Evolutionary conservation across 2,888 invertebrate species (phyloP).

Genomic region (Flabesymbios commensalis): DNA sequence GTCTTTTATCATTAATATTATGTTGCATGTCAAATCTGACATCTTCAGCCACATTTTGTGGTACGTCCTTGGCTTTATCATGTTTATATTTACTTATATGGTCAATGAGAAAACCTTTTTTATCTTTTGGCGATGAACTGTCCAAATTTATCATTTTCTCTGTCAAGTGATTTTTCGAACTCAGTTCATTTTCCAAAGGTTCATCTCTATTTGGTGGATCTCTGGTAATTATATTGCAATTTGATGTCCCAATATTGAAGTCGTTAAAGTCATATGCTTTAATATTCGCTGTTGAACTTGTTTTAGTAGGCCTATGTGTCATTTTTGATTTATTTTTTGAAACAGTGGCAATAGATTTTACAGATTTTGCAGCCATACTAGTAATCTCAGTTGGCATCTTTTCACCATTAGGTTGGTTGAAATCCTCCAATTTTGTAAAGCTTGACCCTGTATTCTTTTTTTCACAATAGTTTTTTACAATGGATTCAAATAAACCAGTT

Average conservation of each 20-base stretch:
- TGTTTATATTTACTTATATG: background rate
- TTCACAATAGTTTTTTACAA: constrained; percentile 30
- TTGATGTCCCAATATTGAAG: no score
- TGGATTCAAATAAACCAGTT: constrained; percentile 31
- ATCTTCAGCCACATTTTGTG: background rate
- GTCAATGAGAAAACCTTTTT: no score
- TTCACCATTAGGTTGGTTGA: background rate
- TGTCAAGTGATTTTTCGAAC: no score
- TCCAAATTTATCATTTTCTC: no score
- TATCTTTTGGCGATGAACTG: no score
- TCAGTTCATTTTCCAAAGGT: no score
- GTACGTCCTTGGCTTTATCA: background rate
- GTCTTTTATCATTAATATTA: constrained; percentile 3
- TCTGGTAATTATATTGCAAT: no score
- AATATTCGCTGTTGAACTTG: background rate
- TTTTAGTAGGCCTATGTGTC: background rate
- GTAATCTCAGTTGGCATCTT: no score
- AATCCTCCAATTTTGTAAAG: background rate
- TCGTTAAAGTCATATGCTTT: no score
- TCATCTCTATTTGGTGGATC: no score
- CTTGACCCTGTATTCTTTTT: background rate
- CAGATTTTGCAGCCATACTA: no score
- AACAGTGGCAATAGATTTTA: background rate
- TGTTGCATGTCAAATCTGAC: background rate
- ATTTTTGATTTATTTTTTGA: background rate